phyloP scores from a whole-genome alignment of 2,113 vertebrate species.

The Aegotheles bennettii region DNA sequence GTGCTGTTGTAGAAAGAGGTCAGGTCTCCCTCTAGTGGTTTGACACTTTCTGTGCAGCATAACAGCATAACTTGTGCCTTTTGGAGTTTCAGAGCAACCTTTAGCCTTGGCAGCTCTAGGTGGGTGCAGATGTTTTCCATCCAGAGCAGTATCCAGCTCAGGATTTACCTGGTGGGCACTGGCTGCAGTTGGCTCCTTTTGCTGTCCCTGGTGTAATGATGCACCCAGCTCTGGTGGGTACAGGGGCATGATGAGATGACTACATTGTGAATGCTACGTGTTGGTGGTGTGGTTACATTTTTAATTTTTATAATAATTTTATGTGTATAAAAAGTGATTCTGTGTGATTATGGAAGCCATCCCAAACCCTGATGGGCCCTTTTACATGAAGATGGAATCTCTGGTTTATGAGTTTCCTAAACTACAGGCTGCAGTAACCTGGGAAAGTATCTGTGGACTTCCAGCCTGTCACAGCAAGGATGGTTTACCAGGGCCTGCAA shows the following conservation, averaged over 20 bases:
- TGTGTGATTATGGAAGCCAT: background rate
- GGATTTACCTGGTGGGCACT: background rate
- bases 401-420: background rate
- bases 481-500: background rate
- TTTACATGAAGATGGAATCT: background rate
- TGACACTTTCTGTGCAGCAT: background rate
- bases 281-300: background rate
- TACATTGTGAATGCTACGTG: rapidly evolving
- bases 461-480: background rate
- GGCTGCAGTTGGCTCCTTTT: background rate
- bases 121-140: background rate
- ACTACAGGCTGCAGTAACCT: background rate
- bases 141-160: background rate
- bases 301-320: background rate
- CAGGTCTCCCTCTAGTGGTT: background rate
- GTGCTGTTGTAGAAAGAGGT: background rate
- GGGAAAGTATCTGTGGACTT: background rate
- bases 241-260: background rate
- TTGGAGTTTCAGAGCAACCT: background rate
- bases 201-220: background rate
- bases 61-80: background rate
- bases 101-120: background rate
- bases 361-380: background rate
- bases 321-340: rapidly evolving
- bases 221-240: background rate